phyloP scores from a whole-genome alignment of 2,888 invertebrate species.

The Encarsia formosa region DNA sequence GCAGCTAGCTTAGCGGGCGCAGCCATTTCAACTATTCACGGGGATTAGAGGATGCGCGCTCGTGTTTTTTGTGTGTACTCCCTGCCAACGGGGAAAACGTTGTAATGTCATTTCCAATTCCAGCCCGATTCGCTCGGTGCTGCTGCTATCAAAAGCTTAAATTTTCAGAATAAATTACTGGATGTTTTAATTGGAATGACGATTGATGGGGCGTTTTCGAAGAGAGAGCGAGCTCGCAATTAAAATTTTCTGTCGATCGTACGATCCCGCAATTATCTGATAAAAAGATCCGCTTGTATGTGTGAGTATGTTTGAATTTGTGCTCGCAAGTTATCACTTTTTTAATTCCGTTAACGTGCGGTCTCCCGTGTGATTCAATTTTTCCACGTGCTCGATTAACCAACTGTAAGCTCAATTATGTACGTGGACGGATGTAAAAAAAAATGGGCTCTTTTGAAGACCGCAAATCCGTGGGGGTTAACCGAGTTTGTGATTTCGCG shows the following conservation, averaged over 20 bases:
- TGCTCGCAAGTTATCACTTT: too few relatives aligned
- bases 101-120: conserved; percentile 23
- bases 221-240: too few relatives aligned
- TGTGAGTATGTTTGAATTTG: too few relatives aligned
- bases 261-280: too few relatives aligned
- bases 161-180: background rate
- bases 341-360: too few relatives aligned
- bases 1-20: conserved; percentile 23
- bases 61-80: conserved; percentile 20
- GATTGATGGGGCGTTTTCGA: too few relatives aligned
- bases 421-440: conserved; percentile 15
- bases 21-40: conserved; percentile 39
- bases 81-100: too few relatives aligned
- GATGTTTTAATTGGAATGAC: too few relatives aligned
- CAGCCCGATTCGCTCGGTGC: too few relatives aligned
- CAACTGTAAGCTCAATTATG: conserved; percentile 22
- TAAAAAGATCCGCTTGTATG: too few relatives aligned
- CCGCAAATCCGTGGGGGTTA: conserved; percentile 31
- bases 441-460: conserved; percentile 28
- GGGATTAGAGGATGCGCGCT: conserved; percentile 15
- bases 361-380: too few relatives aligned
- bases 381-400: conserved; percentile 24
- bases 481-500: conserved; percentile 34
- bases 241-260: too few relatives aligned
- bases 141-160: background rate